Evolutionary conservation across 2,113 vertebrate genomes (phyloP).

Genomic region (Canis aureus): DNA sequence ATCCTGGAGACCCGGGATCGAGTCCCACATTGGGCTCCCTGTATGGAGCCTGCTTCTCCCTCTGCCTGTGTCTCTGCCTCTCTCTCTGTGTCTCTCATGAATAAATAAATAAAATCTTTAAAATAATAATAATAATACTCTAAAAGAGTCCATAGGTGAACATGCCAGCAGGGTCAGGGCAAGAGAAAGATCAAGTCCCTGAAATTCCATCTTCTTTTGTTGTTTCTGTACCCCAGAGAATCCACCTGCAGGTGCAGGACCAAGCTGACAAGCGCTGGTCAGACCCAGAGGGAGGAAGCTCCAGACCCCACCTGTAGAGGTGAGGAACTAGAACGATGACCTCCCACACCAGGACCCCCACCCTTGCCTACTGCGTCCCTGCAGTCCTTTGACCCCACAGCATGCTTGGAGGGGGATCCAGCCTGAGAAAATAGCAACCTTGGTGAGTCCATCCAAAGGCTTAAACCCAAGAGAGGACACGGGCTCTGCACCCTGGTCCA

Average conservation of each 20-base stretch:
- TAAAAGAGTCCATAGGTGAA: not conserved
- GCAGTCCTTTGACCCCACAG: not conserved
- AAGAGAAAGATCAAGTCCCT: not conserved
- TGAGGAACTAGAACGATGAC: not conserved
- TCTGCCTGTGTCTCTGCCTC: too few relatives aligned
- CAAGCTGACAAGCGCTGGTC: not conserved
- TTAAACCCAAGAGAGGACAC: not conserved
- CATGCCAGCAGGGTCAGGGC: not conserved
- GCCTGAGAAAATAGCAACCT: not conserved
- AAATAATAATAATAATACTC: not conserved
- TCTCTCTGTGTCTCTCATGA: too few relatives aligned
- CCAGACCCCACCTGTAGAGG: not conserved
- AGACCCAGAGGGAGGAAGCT: not conserved
- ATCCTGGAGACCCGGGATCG: too few relatives aligned
- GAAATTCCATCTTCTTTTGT: not conserved
- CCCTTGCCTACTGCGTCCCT: not conserved
- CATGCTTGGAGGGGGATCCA: not conserved
- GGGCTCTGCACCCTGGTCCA: not conserved
- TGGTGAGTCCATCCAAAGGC: not conserved
- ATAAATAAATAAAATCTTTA: too few relatives aligned
- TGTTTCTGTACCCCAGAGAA: not conserved
- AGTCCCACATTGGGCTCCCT: too few relatives aligned
- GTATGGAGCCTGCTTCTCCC: too few relatives aligned
- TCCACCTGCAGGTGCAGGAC: not conserved
- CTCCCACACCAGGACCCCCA: not conserved